Conservation (phyloP, 2,888 invertebrate species). For the Trissolcus japonicus region DNA sequence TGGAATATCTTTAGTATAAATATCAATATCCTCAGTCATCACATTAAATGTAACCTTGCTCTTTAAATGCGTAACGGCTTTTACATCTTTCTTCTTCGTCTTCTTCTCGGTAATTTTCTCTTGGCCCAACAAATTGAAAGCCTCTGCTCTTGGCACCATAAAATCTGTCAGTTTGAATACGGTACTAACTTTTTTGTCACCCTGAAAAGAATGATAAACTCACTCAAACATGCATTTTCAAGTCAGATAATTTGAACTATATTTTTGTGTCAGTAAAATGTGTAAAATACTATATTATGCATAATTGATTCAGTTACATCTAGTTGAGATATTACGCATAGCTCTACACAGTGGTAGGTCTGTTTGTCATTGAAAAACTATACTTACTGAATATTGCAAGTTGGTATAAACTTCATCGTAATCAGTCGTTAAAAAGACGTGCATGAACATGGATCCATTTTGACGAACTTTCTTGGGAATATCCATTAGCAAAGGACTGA, state of each 20-base stretch:
- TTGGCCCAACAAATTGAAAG: slow-evolving; percentile 84
- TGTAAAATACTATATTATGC: too few relatives aligned
- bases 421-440: slow-evolving; percentile 83
- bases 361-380: slow-evolving; percentile 13
- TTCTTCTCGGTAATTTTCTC: slow-evolving; percentile 59
- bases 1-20: slow-evolving; percentile 83
- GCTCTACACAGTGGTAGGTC: slow-evolving; percentile 1
- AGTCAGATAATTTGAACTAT: neutral
- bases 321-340: neutral
- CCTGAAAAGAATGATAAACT: slow-evolving; percentile 50
- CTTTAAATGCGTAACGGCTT: slow-evolving; percentile 86
- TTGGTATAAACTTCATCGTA: slow-evolving; percentile 77
- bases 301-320: neutral
- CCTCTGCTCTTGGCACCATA: slow-evolving; percentile 84
- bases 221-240: slow-evolving; percentile 73
- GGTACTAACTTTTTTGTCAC: slow-evolving; percentile 78
- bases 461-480: slow-evolving; percentile 85
- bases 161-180: slow-evolving; percentile 85
- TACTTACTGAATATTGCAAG: slow-evolving; percentile 61
- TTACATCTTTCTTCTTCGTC: slow-evolving; percentile 60
- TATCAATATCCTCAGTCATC: slow-evolving; percentile 83
- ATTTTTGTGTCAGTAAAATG: too few relatives aligned
- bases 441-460: slow-evolving; percentile 91
- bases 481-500: slow-evolving; percentile 82
- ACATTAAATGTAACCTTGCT: slow-evolving; percentile 85